Evolutionary conservation across 2,113 vertebrate genomes (phyloP).

Genomic region (Percina caprodes): DNA sequence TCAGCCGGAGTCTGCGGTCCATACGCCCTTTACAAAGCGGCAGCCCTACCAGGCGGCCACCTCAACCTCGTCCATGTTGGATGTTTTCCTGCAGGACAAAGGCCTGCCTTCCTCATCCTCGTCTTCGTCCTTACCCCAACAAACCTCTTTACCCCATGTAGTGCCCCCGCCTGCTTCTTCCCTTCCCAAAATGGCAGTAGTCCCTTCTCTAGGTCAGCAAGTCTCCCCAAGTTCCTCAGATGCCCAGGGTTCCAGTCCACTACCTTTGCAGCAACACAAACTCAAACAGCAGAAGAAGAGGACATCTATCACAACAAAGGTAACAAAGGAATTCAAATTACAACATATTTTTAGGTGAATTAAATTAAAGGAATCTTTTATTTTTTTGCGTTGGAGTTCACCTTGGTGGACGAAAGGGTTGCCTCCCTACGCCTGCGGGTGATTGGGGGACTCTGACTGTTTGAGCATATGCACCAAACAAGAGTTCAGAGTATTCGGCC

Average conservation of each 20-base stretch:
- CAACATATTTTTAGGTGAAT: neutral
- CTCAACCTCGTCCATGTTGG: conserved; percentile 91
- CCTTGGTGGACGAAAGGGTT: too few species aligned
- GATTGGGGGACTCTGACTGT: too few species aligned
- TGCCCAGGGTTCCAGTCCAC: conserved; percentile 90
- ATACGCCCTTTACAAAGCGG: conserved; percentile 92
- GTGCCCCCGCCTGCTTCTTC: conserved; percentile 82
- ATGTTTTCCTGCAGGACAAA: conserved; percentile 96
- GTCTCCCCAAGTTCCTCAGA: conserved; percentile 94
- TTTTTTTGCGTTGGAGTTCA: too few species aligned
- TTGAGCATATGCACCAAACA: too few species aligned
- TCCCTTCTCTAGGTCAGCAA: conserved; percentile 83
- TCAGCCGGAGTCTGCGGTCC: conserved; percentile 87
- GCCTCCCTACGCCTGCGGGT: too few species aligned
- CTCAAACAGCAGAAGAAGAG: conserved; percentile 97
- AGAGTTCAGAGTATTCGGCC: too few species aligned
- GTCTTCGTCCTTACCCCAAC: conserved; percentile 76
- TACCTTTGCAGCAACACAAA: conserved; percentile 96
- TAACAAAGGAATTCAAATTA: conserved; percentile 49
- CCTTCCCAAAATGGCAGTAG: conserved; percentile 87
- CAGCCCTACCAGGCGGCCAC: conserved; percentile 89
- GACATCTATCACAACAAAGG: conserved; percentile 93
- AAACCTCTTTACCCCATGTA: conserved; percentile 81
- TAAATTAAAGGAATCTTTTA: too few species aligned
- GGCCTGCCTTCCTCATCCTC: conserved; percentile 75